These are phyloP conservation scores for Sesamia inferens DNA, from an alignment of 2,888 invertebrate species.

Conservation along the genomic window DNA sequence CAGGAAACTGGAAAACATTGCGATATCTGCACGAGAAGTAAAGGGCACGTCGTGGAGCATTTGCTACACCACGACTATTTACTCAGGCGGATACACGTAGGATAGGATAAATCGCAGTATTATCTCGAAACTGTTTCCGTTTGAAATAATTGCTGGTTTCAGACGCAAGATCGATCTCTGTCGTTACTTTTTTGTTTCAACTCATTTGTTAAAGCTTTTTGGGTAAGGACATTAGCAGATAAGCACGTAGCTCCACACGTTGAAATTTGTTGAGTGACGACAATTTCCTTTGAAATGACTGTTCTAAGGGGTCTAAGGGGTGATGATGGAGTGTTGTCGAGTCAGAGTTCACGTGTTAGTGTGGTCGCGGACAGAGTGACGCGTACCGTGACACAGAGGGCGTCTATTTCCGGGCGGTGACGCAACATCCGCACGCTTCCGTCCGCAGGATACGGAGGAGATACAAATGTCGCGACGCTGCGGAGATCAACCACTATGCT, in stretches of 20 bases:
- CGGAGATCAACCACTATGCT: slow-evolving; percentile 79
- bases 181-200: slow-evolving; percentile 77
- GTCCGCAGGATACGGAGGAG: slow-evolving; percentile 85
- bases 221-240: slow-evolving; percentile 67
- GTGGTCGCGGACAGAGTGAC: slow-evolving; percentile 63
- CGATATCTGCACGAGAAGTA: slow-evolving; percentile 66
- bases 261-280: slow-evolving; percentile 72
- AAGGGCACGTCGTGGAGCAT: slow-evolving; percentile 69
- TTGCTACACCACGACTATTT: no score
- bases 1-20: slow-evolving; percentile 69
- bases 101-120: slow-evolving; percentile 78
- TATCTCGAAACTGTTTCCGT: slow-evolving; percentile 80
- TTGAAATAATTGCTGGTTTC: slow-evolving; percentile 75
- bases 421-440: slow-evolving; percentile 87
- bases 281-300: slow-evolving; percentile 70
- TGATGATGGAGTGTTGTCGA: slow-evolving; percentile 62
- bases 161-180: slow-evolving; percentile 74
- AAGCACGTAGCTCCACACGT: slow-evolving; percentile 68
- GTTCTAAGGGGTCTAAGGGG: slow-evolving; percentile 21
- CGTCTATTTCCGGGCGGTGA: slow-evolving; percentile 87
- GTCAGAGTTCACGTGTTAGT: slow-evolving; percentile 49
- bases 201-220: slow-evolving; percentile 70
- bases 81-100: slow-evolving; percentile 72
- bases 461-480: slow-evolving; percentile 77
- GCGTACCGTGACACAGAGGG: slow-evolving; percentile 85